Conservation (phyloP, 2,888 invertebrate species). For the Ophioninae sp. region DNA sequence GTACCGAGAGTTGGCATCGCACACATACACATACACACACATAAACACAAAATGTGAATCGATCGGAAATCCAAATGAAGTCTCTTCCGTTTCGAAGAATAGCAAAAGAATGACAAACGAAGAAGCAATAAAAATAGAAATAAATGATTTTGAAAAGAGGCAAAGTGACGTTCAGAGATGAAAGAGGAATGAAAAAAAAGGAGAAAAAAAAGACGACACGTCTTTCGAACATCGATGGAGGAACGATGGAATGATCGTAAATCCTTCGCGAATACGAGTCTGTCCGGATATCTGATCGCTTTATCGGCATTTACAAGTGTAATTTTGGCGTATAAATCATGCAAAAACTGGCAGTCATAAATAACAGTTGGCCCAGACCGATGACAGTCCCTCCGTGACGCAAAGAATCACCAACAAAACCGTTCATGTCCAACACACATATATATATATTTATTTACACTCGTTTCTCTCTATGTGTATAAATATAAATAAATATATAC, state of each 20-base stretch:
- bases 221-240: slow-evolving; percentile 34
- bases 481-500: not conserved
- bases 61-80: slow-evolving; percentile 39
- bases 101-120: slow-evolving; percentile 21
- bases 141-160: not conserved
- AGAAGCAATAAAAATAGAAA: not conserved
- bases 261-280: slow-evolving; percentile 58
- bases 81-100: slow-evolving; percentile 28
- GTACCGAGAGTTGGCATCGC: not conserved
- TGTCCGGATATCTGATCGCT: slow-evolving; percentile 71
- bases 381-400: slow-evolving; percentile 48
- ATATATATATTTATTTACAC: not conserved
- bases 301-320: slow-evolving; percentile 73
- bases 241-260: slow-evolving; percentile 58
- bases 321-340: slow-evolving; percentile 71
- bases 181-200: not conserved
- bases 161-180: slow-evolving; percentile 7
- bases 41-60: not conserved
- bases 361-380: slow-evolving; percentile 60
- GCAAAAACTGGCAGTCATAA: slow-evolving; percentile 69
- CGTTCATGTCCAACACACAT: slow-evolving; percentile 12
- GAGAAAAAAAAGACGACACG: slow-evolving; percentile 46
- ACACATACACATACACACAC: not conserved
- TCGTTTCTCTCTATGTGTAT: not conserved
- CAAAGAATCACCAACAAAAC: slow-evolving; percentile 33